Evolutionary conservation across 2,113 vertebrate genomes (phyloP).

Genomic region (Ciconia boyciana): DNA sequence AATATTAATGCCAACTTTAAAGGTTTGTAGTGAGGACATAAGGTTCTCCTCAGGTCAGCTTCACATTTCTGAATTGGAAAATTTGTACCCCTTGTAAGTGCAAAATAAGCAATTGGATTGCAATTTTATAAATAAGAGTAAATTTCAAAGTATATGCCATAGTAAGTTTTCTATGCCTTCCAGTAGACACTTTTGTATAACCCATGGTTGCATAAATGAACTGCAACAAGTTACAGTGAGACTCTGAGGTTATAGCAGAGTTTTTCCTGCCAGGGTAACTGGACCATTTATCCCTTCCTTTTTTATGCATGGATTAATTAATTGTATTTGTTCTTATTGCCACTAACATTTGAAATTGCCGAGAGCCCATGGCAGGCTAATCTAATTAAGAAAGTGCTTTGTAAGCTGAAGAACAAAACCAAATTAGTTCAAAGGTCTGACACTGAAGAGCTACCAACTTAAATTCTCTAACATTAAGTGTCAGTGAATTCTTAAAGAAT

Average conservation of each 20-base stretch:
- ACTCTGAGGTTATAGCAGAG: neutral
- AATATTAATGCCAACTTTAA: slow-evolving; percentile 51
- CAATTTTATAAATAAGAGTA: neutral
- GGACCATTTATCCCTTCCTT: neutral
- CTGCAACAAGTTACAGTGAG: neutral
- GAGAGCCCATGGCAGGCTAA: slow-evolving; percentile 11
- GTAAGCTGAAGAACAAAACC: slow-evolving; percentile 41
- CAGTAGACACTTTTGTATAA: neutral
- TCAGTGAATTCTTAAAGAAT: neutral
- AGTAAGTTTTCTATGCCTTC: neutral
- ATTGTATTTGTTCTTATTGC: slow-evolving; percentile 31
- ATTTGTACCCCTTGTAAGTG: neutral
- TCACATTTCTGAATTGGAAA: neutral
- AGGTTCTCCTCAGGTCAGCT: slow-evolving; percentile 24
- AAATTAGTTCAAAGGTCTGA: slow-evolving; percentile 5
- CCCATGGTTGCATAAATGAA: neutral
- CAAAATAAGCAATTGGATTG: neutral
- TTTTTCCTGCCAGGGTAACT: neutral
- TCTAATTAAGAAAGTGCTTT: slow-evolving; percentile 50
- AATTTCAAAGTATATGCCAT: neutral
- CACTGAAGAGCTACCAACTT: neutral
- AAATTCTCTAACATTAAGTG: neutral
- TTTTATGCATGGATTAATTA: slow-evolving; percentile 41
- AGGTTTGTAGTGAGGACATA: slow-evolving; percentile 38
- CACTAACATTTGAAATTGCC: neutral